Conservation (phyloP, 2,113 vertebrate species). For the human region GRCh38 chr12:82648501-82649000, state of each 20-base stretch:
- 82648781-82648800: neutral
- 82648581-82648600: constrained; percentile 46
- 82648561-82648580: constrained; percentile 24
- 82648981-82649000: constrained; percentile 22
- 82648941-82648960: neutral
- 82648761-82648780: neutral
- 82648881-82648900: neutral
- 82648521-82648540: neutral
- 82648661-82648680: constrained; percentile 59
- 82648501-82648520: constrained; percentile 24
- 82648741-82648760: neutral
- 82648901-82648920: neutral
- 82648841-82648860: neutral
- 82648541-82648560: constrained; percentile 2
- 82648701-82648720: neutral
- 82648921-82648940: neutral
- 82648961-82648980: neutral
- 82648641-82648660: constrained; percentile 61
- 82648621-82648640: constrained; percentile 50
- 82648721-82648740: constrained; percentile 33
- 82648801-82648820: neutral
- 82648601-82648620: neutral
- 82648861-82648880: neutral
- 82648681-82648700: constrained; percentile 39
- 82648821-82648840: constrained; percentile 18